Evolutionary conservation across 2,888 invertebrate genomes (phyloP).

Genomic region (Eristalis arbustorum): DNA sequence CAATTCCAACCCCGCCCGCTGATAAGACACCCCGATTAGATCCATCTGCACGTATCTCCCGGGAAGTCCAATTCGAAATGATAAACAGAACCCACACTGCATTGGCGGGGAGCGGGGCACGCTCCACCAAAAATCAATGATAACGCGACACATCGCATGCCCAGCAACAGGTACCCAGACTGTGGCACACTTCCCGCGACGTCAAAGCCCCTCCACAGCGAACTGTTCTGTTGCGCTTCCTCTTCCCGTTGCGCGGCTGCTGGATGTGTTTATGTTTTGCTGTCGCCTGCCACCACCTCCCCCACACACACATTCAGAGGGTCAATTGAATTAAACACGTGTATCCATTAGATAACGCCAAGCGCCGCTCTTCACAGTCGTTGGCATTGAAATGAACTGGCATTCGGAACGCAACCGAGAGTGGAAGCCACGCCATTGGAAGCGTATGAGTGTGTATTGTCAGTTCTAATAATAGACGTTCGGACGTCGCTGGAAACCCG

Average conservation of each 20-base stretch:
- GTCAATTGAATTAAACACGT: constrained; percentile 8
- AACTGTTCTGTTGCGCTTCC: neutral
- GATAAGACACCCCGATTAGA: neutral
- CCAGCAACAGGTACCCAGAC: constrained; percentile 9
- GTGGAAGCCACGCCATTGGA: constrained; percentile 18
- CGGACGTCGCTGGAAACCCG: constrained; percentile 27
- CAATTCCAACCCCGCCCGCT: neutral
- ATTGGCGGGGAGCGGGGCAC: neutral
- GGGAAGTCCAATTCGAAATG: neutral
- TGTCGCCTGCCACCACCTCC: neutral
- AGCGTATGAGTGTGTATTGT: constrained; percentile 31
- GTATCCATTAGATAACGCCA: constrained; percentile 14
- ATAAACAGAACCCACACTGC: neutral
- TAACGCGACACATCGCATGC: neutral
- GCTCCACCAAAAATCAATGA: neutral
- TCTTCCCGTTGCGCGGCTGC: neutral
- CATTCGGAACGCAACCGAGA: constrained; percentile 14
- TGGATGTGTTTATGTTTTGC: neutral
- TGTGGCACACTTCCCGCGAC: neutral
- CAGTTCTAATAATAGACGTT: constrained; percentile 34
- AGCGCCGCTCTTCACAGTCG: neutral
- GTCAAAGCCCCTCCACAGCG: neutral
- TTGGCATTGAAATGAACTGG: constrained; percentile 40
- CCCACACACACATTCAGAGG: neutral
- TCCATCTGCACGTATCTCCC: neutral